Evolutionary conservation across 1,140 invertebrate genomes (phyloP), one percentile per base, ranked within the genome.

Genomic region (Arion vulgaris): DNA sequence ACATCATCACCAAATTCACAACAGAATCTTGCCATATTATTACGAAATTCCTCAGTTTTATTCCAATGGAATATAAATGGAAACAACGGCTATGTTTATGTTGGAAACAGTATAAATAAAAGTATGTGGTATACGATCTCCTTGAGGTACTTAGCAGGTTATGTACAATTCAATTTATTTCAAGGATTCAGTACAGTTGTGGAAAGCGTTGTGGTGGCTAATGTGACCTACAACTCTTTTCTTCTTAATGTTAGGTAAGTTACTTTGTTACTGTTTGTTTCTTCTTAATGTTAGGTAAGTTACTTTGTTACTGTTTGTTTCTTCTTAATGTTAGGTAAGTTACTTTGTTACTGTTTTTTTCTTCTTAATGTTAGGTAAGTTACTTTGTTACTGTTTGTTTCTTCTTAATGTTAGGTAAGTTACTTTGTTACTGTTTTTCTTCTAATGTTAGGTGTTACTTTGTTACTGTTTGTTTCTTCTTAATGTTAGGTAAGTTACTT

Each of bases 31-130:
- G 45, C 73, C 9, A 9, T 75, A 11, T 9, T 28, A 1, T 90
- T 97, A 95, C 39, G 39, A 11, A 81, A 85, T 39, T 69, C 68
- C 26, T 38, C 81, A 28, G 49, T 83, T n/a, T 51, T 76, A 38
- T 78, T 85, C 36, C 23, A 72, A 36, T 85, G 84, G 84, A 80
- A 9, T 34, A 26, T 81, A 34, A 62, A 39, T 51, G 71, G 28
- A 23, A 32, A 69, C 1, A 23, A 38, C 38, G 39, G 68, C 26
- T 66, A n/a, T n/a, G 41, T 78, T 0, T 19, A 28, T 19, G 66
- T 66, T 28, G 81, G 81, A 19, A 53, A 77, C 36, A 74, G 76
- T 53, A 49, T 83, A n/a, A 74, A 57, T 23, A 57, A 81, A 49
- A 83, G 81, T 32, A 57, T 38, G 26, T 83, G 79, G 82, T 85